Evolutionary conservation across 2,113 vertebrate genomes (phyloP).

Genomic region (Aythya baeri): DNA sequence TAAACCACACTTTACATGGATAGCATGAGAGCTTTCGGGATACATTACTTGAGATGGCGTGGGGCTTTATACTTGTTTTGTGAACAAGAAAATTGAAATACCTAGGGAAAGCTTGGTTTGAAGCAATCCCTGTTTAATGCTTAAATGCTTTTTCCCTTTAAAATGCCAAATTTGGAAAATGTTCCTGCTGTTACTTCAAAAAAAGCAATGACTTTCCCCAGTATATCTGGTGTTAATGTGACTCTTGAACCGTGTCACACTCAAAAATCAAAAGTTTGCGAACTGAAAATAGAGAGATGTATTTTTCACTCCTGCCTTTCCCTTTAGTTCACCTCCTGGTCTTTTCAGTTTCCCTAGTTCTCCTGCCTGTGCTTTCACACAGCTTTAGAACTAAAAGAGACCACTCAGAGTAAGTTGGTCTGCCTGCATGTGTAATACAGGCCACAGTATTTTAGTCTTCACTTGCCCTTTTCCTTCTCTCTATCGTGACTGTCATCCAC

Average conservation of each 20-base stretch:
- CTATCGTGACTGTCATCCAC: not conserved
- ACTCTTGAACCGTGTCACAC: not conserved
- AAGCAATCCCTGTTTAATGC: not conserved
- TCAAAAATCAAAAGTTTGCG: not conserved
- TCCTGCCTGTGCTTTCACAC: not conserved
- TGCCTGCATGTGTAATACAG: not conserved
- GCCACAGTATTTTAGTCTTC: not conserved
- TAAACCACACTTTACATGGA: not conserved
- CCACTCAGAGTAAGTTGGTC: not conserved
- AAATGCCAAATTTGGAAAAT: not conserved
- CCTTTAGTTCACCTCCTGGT: not conserved
- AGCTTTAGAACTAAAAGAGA: not conserved
- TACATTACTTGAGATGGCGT: not conserved
- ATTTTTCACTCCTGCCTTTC: not conserved
- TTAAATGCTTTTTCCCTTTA: not conserved
- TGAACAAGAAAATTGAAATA: constrained; percentile 11
- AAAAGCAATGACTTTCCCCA: not conserved
- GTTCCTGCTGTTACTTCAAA: not conserved
- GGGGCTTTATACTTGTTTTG: not conserved
- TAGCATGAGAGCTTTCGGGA: not conserved
- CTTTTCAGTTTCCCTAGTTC: not conserved
- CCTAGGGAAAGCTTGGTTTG: not conserved
- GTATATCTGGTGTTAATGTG: not conserved
- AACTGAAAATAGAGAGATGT: not conserved
- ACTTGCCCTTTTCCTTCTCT: not conserved